Evolutionary conservation across 2,888 invertebrate genomes (phyloP), one percentile per base, ranked within the genome.

Genomic region (Opisthograptis luteolata): DNA sequence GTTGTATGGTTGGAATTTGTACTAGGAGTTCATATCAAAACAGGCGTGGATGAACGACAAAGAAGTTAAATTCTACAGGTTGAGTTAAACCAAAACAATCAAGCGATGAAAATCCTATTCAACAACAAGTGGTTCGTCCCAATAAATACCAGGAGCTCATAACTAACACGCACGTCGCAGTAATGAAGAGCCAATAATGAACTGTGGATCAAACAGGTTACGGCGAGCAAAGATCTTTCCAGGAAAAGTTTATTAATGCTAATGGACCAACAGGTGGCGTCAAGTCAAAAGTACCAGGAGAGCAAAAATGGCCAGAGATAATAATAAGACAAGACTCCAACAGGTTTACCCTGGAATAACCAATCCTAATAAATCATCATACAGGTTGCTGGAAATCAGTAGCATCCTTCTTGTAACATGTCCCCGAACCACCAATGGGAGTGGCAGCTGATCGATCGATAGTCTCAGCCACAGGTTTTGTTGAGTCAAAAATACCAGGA

Each of bases 81-180:
- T 40, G 39, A 2, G 1, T 6, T n/a, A n/a, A 10, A 5, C 10
- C 1, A 13, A 24, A 8, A 20, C 10, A 35, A 3, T n/a, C 13
- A 1, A 14, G 1, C 1, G 12, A 6, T 3, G 22, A 12, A 19
- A 20, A 9, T 0, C 10, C 8, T 10, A 7, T 19, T 22, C 20
- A 20, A 12, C 10, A 1, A 12, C 25, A 32, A 42, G 42, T 25
- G 32, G 25, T 32, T 13, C 34, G 0, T 22, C 10, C 15, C 10
- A 28, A 36, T 13, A 22, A 32, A 20, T 35, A 42, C 25, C 42
- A 42, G 32, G 34, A 42, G 31, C 17, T 35, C 43, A 43, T 35
- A 20, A 15, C 7, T n/a, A 34, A 6, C 3, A 0, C 8, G 13
- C 20, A 28, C 2, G 10, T 7, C 4, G 5, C 8, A 10, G 12